Percentiles rank a stretch among this genome's conserved stretches.
Evolutionary conservation across 2,113 vertebrate genomes (phyloP).

Genomic region (Pagrus major): DNA sequence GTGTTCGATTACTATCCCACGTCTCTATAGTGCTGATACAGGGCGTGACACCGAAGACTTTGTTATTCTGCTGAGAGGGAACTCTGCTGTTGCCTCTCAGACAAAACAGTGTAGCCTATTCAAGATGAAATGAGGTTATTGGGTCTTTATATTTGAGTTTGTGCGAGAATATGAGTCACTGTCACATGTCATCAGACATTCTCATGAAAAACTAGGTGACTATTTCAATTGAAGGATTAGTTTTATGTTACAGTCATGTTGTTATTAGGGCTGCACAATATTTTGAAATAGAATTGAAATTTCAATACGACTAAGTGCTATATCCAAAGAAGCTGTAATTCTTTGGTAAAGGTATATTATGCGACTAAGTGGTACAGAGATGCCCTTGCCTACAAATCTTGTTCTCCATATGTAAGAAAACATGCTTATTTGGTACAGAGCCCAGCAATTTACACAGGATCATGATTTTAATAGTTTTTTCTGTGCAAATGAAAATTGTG

Average conservation of each 20-base stretch:
- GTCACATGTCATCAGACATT: background rate
- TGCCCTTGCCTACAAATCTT: too few species aligned
- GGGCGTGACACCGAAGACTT: constrained; percentile 57
- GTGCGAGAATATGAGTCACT: background rate
- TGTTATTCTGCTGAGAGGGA: constrained; percentile 49
- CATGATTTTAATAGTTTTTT: too few species aligned
- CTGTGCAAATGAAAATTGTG: too few species aligned
- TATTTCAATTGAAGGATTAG: background rate
- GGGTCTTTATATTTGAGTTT: background rate
- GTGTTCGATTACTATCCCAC: constrained; percentile 75
- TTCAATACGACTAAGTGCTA: too few species aligned
- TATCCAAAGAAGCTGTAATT: too few species aligned
- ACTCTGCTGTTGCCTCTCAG: constrained; percentile 27
- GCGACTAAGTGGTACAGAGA: too few species aligned
- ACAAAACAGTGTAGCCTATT: constrained; percentile 19
- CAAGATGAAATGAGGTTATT: background rate
- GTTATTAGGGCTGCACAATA: too few species aligned
- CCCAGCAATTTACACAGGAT: too few species aligned
- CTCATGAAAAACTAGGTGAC: background rate
- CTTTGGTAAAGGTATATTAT: too few species aligned
- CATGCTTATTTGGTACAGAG: too few species aligned
- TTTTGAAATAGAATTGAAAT: too few species aligned
- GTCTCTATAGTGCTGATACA: constrained; percentile 61
- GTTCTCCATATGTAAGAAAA: too few species aligned
- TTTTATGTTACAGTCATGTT: background rate